Evolutionary conservation across 2,113 vertebrate species (phyloP), one percentile per base, ranked within the genome.

Genomic region (Marmota flaviventris): DNA sequence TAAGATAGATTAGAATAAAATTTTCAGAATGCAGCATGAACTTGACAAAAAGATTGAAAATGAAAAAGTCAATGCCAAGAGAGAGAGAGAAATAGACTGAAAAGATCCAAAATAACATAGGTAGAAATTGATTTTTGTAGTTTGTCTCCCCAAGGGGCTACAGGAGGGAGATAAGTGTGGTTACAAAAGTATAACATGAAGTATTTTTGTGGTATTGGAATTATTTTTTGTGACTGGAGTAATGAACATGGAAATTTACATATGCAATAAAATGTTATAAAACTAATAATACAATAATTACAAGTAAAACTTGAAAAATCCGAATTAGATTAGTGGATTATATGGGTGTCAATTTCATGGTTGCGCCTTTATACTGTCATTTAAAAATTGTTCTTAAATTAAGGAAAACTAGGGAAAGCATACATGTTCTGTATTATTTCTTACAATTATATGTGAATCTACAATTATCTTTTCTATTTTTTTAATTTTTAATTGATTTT

Each of bases 1-100:
- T 45, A 89, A 84, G 2, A 83, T 42, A 45, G 18, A 5, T 75
- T 89, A 94, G 81, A 92, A 79, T 51, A 53, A 79, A 75, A 8
- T 85, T 94, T 94, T 86, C 42, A 72, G 67, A 94, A 82, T 42
- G 13, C 9, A 91, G 32, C 27, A 70, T 82, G 22, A 76, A 48
- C 10, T 13, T 16, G 7, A 85, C 27, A 73, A 53, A 96, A 78
- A 65, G 9, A 63, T 61, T 11, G 25, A 61, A 78, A 81, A 89
- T 53, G 13, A 25, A 91, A 70, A 73, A 48, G 4, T 51, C 17
- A 63, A 18, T 42, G 1, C 65, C 69, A 70, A 78, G 27, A 91
- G 58, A 51, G 24, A 51, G 24, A 45, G 5, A 82, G 37, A 87
- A 76, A 39, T 29, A 72, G 29, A 42, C 14, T 70, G 34, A 45